Conservation (phyloP, 2,797 vertebrate genomes). For the Rachycentron canadum region DNA sequence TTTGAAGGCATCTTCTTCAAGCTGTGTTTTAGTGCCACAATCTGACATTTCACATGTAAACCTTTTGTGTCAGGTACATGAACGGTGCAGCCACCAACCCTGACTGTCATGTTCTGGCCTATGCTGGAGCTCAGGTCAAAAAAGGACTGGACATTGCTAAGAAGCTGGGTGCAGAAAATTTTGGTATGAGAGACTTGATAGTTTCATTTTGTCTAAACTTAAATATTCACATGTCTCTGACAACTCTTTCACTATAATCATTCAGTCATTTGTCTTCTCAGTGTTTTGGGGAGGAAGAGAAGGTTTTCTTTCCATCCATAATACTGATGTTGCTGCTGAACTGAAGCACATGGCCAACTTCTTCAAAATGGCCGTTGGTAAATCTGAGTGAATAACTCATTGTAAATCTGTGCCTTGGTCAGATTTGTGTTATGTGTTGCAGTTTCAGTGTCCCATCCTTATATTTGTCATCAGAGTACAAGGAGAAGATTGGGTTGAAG, state of each 20-base stretch:
- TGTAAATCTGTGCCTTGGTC: background rate
- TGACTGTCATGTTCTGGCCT: constrained; percentile 80
- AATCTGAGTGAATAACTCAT: constrained; percentile 21
- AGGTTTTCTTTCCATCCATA: constrained; percentile 77
- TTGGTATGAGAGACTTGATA: constrained; percentile 57
- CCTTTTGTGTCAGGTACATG: constrained; percentile 74
- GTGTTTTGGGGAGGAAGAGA: constrained; percentile 84
- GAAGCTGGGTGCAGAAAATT: constrained; percentile 82
- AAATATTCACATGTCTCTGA: background rate
- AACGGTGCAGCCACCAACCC: constrained; percentile 83
- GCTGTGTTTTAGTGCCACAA: background rate
- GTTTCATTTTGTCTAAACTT: background rate
- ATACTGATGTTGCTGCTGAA: constrained; percentile 78
- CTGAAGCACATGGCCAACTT: constrained; percentile 82
- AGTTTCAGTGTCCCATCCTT: constrained; percentile 3
- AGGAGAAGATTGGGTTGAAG: constrained; percentile 81
- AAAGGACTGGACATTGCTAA: constrained; percentile 82
- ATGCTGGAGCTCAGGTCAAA: constrained; percentile 80
- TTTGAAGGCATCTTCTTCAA: too few relatives aligned
- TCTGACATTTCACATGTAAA: background rate
- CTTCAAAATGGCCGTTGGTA: constrained; percentile 82
- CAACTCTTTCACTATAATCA: background rate
- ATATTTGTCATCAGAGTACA: constrained; percentile 73
- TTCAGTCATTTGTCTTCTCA: constrained; percentile 30
- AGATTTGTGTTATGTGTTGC: background rate